Conservation (phyloP, 2,797 vertebrate species). For the Sus cebifrons region DNA sequence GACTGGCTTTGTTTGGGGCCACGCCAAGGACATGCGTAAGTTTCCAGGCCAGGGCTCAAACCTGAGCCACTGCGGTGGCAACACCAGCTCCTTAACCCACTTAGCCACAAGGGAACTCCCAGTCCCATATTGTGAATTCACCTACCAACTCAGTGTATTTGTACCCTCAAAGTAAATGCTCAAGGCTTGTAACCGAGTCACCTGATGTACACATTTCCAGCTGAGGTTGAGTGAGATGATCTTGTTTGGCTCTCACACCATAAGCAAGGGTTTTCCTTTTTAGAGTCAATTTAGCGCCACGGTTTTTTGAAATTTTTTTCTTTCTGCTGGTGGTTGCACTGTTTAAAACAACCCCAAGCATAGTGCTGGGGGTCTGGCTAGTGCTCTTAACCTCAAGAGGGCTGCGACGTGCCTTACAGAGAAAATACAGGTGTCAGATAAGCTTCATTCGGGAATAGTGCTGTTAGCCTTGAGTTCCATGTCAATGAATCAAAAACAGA, state of each 20-base stretch:
- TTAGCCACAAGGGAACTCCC: no score
- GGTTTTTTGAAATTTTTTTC: background rate
- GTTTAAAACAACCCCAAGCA: background rate
- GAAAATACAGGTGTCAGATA: background rate
- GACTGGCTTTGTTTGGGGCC: no score
- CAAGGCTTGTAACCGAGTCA: background rate
- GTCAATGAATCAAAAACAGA: slow-evolving; percentile 17
- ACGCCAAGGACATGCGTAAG: no score
- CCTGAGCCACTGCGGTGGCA: no score
- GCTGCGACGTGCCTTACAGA: background rate
- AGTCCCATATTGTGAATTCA: background rate
- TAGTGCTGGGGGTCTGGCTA: background rate
- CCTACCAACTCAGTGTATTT: background rate
- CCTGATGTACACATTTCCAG: background rate
- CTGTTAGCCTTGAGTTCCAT: background rate
- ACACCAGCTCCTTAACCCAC: no score
- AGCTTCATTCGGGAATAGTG: background rate
- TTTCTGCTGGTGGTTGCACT: background rate
- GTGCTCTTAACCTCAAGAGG: background rate
- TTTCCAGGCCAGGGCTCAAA: no score
- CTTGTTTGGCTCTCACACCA: background rate
- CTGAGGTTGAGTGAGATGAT: background rate
- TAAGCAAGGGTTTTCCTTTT: background rate
- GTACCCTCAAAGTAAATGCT: background rate
- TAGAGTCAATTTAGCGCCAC: background rate